phyloP scores from a whole-genome alignment of 2,888 invertebrate species.

The Acleris emargana region DNA sequence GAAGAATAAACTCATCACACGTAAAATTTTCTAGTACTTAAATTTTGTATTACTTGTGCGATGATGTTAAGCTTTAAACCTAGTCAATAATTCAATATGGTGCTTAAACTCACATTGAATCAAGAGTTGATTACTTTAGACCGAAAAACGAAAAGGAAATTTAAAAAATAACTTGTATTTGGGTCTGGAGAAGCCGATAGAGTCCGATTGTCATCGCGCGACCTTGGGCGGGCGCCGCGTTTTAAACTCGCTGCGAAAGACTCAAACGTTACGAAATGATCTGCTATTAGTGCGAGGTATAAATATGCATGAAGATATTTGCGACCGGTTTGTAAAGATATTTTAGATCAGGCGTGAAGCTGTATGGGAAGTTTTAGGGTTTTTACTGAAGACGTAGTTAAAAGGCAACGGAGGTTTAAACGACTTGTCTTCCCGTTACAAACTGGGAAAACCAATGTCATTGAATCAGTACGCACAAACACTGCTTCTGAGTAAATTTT shows the following conservation, averaged over 20 bases:
- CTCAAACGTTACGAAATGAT: conserved; percentile 30
- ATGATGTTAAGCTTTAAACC: background rate
- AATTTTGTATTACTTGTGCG: too few relatives aligned
- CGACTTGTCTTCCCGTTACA: too few relatives aligned
- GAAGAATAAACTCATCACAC: too few relatives aligned
- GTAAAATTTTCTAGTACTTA: too few relatives aligned
- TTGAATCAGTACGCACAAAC: conserved; percentile 12
- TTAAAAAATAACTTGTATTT: conserved; percentile 27
- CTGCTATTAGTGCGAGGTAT: conserved; percentile 18
- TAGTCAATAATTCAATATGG: background rate
- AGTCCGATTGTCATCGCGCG: conserved; percentile 22
- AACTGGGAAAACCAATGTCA: conserved; percentile 7
- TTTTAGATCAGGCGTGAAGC: background rate
- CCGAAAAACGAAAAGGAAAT: conserved; percentile 14
- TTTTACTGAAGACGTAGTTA: too few relatives aligned
- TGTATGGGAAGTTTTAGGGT: background rate
- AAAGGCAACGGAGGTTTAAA: too few relatives aligned
- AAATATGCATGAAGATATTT: conserved; percentile 21
- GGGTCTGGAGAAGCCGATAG: conserved; percentile 12
- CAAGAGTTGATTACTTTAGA: background rate
- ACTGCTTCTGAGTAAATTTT: background rate
- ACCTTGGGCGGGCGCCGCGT: conserved; percentile 26
- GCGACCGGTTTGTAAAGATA: conserved; percentile 5
- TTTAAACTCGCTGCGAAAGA: conserved; percentile 23
- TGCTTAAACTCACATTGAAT: background rate